Conservation (phyloP, 1,140 invertebrate species). For the Pseudomyrmex sp. region DNA sequence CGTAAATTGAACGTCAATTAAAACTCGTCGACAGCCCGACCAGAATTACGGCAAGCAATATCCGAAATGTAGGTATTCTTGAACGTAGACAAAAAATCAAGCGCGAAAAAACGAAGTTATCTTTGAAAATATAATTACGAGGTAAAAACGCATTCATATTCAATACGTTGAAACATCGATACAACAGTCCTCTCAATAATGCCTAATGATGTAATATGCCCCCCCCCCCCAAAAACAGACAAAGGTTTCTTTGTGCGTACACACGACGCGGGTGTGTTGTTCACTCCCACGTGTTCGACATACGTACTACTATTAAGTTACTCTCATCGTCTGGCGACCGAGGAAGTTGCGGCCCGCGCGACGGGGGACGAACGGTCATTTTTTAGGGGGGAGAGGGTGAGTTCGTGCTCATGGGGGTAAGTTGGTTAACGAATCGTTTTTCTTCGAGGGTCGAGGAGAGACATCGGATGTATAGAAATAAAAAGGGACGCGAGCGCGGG, state of each 20-base stretch:
- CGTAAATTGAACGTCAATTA: conserved; percentile 3
- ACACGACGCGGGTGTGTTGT: conserved; percentile 4
- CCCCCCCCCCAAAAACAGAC: conserved; percentile 9
- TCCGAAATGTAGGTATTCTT: not conserved
- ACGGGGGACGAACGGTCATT: conserved; percentile 73
- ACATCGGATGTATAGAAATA: conserved; percentile 62
- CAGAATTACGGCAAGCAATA: not conserved
- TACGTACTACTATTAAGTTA: not conserved
- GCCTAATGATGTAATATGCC: conserved; percentile 49
- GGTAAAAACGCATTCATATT: not conserved
- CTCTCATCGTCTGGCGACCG: conserved; percentile 17
- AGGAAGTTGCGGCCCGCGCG: conserved; percentile 76
- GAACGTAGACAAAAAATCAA: too few species aligned
- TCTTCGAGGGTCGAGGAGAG: conserved; percentile 63
- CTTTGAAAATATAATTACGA: not conserved
- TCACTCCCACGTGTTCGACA: conserved; percentile 50
- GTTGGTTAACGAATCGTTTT: conserved; percentile 72
- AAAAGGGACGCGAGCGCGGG: conserved; percentile 34
- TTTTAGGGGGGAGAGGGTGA: conserved; percentile 74
- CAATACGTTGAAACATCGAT: conserved; percentile 16
- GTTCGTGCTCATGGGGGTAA: conserved; percentile 65
- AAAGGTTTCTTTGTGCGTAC: not conserved
- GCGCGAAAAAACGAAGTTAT: not conserved
- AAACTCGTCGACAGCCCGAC: not conserved
- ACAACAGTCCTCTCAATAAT: conserved; percentile 39